Conservation (phyloP, 2,113 vertebrate genomes). For the Calypte anna region DNA sequence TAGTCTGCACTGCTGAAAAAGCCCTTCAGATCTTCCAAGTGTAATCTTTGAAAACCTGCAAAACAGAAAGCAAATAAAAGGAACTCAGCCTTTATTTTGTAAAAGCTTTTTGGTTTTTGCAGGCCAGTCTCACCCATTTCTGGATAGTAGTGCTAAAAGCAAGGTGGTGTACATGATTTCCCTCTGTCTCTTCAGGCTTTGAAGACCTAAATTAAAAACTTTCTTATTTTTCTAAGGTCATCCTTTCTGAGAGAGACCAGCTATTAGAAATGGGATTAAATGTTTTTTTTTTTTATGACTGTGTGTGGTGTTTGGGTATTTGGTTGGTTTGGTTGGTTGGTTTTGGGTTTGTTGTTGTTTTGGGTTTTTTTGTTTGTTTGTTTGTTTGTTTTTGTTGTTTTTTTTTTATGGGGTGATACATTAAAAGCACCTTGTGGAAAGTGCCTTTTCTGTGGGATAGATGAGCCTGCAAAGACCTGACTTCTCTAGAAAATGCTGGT, state of each 20-base stretch:
- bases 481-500: not conserved
- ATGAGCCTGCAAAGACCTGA: not conserved
- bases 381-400: no score
- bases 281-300: no score
- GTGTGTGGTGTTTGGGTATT: not conserved
- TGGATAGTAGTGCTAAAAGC: not conserved
- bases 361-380: not conserved
- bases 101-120: not conserved
- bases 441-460: not conserved
- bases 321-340: no score
- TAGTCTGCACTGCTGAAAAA: not conserved
- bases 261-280: no score
- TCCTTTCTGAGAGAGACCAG: no score
- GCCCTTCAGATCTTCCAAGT: not conserved
- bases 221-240: no score
- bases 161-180: not conserved
- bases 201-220: no score
- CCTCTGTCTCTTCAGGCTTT: no score
- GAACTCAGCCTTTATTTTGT: not conserved
- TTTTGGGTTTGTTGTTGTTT: not conserved
- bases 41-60: not conserved
- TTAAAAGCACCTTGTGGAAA: not conserved
- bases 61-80: not conserved
- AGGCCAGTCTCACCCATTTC: not conserved
- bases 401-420: not conserved